Percentiles rank a stretch among this genome's conserved stretches.
Conservation (phyloP, 2,888 invertebrate genomes). For the Gortyna flavago region DNA sequence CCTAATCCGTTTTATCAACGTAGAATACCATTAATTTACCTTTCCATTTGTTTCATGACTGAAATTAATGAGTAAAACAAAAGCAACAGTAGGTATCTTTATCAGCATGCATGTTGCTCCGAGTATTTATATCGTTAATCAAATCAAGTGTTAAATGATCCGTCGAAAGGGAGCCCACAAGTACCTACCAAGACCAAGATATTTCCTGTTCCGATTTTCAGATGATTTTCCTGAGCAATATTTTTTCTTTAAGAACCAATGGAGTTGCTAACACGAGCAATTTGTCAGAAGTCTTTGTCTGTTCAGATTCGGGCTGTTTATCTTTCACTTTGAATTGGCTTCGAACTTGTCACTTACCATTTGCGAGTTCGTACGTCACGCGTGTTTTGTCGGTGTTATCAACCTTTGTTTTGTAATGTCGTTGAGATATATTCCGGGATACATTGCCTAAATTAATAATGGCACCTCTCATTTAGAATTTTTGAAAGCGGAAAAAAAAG, state of each 20-base stretch:
- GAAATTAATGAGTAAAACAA: slow-evolving; percentile 32
- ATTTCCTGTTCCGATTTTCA: slow-evolving; percentile 76
- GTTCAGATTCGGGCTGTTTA: slow-evolving; percentile 76
- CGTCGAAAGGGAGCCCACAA: slow-evolving; percentile 72
- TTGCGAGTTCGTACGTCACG: slow-evolving; percentile 51
- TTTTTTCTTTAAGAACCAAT: slow-evolving; percentile 84
- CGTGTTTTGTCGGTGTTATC: slow-evolving; percentile 18
- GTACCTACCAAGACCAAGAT: slow-evolving; percentile 76
- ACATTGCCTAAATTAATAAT: slow-evolving; percentile 31
- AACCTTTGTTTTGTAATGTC: slow-evolving; percentile 34
- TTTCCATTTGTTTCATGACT: slow-evolving; percentile 24
- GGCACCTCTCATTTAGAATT: slow-evolving; percentile 10
- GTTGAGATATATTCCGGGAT: slow-evolving; percentile 18
- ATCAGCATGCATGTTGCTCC: slow-evolving; percentile 61
- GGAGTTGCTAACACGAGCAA: slow-evolving; percentile 82
- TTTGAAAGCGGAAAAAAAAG: neutral
- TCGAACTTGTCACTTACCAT: slow-evolving; percentile 62
- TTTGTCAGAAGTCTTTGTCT: slow-evolving; percentile 83
- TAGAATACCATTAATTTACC: slow-evolving; percentile 1
- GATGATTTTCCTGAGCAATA: slow-evolving; percentile 80
- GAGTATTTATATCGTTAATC: slow-evolving; percentile 78
- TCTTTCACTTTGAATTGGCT: slow-evolving; percentile 71
- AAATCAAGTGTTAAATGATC: slow-evolving; percentile 84
- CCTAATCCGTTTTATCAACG: neutral
- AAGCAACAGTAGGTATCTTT: slow-evolving; percentile 36